Base-by-base conservation (phyloP, 2,888 invertebrate species). In the Mythimna ferrago region DNA sequence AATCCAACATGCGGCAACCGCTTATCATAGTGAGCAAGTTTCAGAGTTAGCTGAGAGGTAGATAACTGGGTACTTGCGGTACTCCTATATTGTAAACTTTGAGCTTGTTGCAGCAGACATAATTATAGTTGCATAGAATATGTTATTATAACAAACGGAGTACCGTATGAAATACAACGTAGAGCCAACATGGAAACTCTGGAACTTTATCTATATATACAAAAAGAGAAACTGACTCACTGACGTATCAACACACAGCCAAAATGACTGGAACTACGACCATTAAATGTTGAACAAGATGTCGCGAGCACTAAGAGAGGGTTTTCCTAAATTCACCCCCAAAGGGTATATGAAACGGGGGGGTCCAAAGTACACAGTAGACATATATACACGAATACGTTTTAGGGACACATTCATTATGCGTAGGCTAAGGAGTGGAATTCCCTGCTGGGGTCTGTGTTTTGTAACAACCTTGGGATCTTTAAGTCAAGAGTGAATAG, bases 1-100 rank as follows among this genome's bases (percentile, higher is more conserved):
- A 81, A 66, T 66, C 66, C 72, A 54, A 62, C 54, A 41, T 54
- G 66, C 35, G 54, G 64, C 51, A 65, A 21, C 48, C 32, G 62
- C 78, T 82, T 82, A 71, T 78, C 62, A 69, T 63, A 66, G 69
- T 57, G 65, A 77, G 58, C 54, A 77, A 66, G 82, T 69, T 82
- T 19, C 14, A 11, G 77, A 78, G 78, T 78, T 70, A 19, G 54
- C 54, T 68, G 66, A 69, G 71, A 78, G 78, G 62, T 70, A 82
- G 53, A 70, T 82, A 82, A 54, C 61, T 81, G 62, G 70, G 57
- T 81, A 81, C 48, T 66, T 82, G 82, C 26, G 62, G 70, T 54
- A 51, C 58, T 60, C 65, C 57, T 78, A 77, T 69, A 64, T 76
- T 76, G 76, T 66, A 32, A 54, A 78, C 71, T 78, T 66, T 41